Evolutionary conservation across 2,888 invertebrate genomes (phyloP).

Genomic region (Phanerotoma sp.): DNA sequence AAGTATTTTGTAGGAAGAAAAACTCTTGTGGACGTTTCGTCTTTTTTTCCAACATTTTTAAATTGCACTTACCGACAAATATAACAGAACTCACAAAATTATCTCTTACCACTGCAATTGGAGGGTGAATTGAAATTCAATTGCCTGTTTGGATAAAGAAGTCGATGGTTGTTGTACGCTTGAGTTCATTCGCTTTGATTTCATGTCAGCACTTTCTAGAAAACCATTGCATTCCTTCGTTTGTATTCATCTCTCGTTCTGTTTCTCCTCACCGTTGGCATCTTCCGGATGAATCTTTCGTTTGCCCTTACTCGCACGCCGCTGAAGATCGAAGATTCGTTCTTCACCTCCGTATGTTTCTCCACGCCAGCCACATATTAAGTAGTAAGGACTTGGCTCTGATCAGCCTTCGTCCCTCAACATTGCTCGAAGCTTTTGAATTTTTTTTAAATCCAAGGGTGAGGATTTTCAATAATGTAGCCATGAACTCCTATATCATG

Average conservation of each 20-base stretch:
- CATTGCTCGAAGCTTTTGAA: constrained; percentile 1
- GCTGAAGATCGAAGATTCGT: constrained; percentile 23
- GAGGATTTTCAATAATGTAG: too few relatives aligned
- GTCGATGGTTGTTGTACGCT: neutral
- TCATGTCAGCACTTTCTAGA: constrained; percentile 7
- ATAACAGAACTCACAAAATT: too few relatives aligned
- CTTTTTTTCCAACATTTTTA: neutral
- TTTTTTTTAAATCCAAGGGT: neutral
- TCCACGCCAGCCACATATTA: constrained; percentile 26
- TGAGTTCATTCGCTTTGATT: neutral
- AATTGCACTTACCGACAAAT: neutral
- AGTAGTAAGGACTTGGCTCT: constrained; percentile 15
- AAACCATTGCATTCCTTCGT: constrained; percentile 21
- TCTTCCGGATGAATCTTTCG: constrained; percentile 29
- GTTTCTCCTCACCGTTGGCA: constrained; percentile 18
- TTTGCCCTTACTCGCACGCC: constrained; percentile 16
- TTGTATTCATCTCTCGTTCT: constrained; percentile 26
- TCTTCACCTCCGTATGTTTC: constrained; percentile 9
- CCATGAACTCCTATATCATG: too few relatives aligned
- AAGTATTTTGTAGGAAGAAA: constrained; percentile 5
- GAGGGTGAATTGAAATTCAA: constrained; percentile 10
- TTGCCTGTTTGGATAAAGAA: constrained; percentile 6
- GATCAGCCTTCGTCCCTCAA: constrained; percentile 14
- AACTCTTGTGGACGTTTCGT: too few relatives aligned
- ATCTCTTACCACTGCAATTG: neutral